Conservation (phyloP, 2,888 invertebrate genomes). For the Tuberolachnus salignus region DNA sequence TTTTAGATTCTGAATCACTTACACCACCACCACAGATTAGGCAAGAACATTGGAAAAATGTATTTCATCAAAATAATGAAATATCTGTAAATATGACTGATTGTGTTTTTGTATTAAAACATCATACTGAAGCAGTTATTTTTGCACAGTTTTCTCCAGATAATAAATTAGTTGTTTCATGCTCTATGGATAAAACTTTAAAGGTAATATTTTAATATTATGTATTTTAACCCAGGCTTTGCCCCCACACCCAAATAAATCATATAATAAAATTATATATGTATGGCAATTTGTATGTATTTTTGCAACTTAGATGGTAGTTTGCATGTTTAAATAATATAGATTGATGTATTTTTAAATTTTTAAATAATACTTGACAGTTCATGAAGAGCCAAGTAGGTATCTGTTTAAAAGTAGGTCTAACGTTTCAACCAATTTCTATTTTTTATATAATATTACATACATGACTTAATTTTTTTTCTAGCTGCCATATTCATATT, state of each 20-base stretch:
- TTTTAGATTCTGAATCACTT: slow-evolving; percentile 38
- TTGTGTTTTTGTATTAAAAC: slow-evolving; percentile 19
- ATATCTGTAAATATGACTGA: slow-evolving; percentile 20
- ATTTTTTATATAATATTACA: too few species aligned
- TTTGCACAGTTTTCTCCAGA: slow-evolving; percentile 54
- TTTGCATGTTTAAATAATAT: too few species aligned
- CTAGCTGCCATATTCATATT: too few species aligned
- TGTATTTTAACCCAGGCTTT: not conserved
- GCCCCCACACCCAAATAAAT: not conserved
- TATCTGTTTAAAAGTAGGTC: too few species aligned
- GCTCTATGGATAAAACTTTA: slow-evolving; percentile 41
- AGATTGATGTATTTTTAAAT: too few species aligned
- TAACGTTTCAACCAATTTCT: too few species aligned
- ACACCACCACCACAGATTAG: slow-evolving; percentile 56
- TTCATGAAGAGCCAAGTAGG: too few species aligned
- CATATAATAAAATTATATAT: too few species aligned
- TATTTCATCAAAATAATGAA: slow-evolving; percentile 11
- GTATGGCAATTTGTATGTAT: too few species aligned
- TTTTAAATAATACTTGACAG: too few species aligned
- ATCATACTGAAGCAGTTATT: slow-evolving; percentile 41
- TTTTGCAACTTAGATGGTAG: too few species aligned
- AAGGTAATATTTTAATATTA: slow-evolving; percentile 35
- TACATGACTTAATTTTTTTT: too few species aligned
- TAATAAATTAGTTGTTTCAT: slow-evolving; percentile 40
- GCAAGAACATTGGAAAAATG: slow-evolving; percentile 54